These are phyloP conservation scores for Xenops minutus DNA, from an alignment of 2,797 vertebrate species.

Conservation along the genomic window DNA sequence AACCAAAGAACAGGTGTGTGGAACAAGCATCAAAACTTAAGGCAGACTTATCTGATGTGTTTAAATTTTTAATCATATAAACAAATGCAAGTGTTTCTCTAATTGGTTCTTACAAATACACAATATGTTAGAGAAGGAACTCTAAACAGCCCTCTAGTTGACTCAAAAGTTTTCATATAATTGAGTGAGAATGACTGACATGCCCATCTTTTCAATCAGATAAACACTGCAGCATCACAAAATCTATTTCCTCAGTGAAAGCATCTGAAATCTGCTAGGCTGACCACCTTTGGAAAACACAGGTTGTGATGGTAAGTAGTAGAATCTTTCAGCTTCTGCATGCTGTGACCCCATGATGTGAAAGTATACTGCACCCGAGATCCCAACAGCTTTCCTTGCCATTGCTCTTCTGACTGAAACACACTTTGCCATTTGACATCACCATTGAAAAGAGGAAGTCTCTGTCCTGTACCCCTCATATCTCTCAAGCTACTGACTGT, in stretches of 20 bases:
- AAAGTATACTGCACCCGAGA: neutral
- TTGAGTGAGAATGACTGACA: neutral
- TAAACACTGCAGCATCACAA: neutral
- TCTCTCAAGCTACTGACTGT: neutral
- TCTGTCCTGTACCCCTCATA: neutral
- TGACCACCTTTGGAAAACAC: neutral
- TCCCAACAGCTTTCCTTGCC: neutral
- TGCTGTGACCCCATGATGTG: accelerated
- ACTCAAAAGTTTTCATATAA: neutral
- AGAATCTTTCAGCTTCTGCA: neutral
- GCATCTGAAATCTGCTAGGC: neutral
- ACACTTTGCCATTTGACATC: neutral
- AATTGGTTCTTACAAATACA: neutral
- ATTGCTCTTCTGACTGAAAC: neutral
- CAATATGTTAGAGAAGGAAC: neutral
- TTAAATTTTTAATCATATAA: neutral
- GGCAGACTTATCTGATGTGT: neutral
- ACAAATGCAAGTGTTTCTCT: neutral
- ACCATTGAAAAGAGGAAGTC: neutral
- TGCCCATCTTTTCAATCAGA: neutral
- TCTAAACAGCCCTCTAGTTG: neutral
- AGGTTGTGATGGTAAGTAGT: neutral
- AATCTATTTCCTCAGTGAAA: neutral
- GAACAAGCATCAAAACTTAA: neutral
- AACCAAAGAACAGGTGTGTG: neutral